A percentile compares a stretch with the other conserved stretches of the same genome.
These are phyloP conservation scores for Lapara coniferarum DNA, from an alignment of 2,888 invertebrate species.

Conservation along the genomic window DNA sequence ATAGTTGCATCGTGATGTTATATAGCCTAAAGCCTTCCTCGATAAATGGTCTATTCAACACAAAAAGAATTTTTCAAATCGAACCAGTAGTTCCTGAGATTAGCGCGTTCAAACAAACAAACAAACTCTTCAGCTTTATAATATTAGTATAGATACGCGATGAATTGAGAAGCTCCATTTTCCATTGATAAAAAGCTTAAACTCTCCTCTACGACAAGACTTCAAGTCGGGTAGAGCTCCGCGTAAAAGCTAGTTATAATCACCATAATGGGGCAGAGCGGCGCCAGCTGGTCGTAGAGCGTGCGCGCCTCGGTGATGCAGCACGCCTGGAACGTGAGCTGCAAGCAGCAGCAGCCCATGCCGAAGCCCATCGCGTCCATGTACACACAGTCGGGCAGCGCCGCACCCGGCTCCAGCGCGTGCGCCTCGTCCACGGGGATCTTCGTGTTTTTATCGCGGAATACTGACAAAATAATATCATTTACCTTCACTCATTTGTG, in stretches of 20 bases:
- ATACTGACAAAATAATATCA: conserved; percentile 86
- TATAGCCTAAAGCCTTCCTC: too few relatives aligned
- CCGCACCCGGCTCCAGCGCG: conserved; percentile 84
- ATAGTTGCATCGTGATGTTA: too few relatives aligned
- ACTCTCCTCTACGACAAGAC: too few relatives aligned
- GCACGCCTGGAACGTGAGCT: conserved; percentile 98
- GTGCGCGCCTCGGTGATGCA: conserved; percentile 97
- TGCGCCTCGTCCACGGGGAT: conserved; percentile 91
- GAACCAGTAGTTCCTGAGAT: too few relatives aligned
- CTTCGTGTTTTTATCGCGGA: conserved; percentile 93
- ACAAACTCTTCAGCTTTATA: too few relatives aligned
- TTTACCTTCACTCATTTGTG: not conserved
- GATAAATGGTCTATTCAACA: too few relatives aligned
- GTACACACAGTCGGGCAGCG: conserved; percentile 95
- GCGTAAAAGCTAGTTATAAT: not conserved
- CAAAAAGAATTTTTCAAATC: too few relatives aligned
- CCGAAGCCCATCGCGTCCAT: conserved; percentile 99
- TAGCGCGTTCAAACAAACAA: too few relatives aligned
- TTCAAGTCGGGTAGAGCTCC: not conserved
- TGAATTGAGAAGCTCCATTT: too few relatives aligned
- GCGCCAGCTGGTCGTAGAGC: conserved; percentile 98
- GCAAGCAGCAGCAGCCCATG: conserved; percentile 99
- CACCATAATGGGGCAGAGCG: conserved; percentile 98
- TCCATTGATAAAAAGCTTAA: too few relatives aligned
- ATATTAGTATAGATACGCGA: too few relatives aligned